Evolutionary conservation across 2,888 invertebrate genomes (phyloP).

Genomic region (Nomada fucata): DNA sequence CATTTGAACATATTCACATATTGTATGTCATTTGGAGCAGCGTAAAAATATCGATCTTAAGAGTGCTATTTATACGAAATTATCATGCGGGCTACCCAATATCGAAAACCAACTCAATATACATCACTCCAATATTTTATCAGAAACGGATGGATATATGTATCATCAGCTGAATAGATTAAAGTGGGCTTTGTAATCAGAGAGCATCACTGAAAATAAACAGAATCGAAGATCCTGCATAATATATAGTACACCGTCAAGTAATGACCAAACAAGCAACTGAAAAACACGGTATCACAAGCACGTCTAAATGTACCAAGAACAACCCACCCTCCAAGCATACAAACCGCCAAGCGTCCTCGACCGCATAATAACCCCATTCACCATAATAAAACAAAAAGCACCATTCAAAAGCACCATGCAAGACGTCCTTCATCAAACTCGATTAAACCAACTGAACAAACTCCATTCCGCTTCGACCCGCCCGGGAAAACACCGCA

Average conservation of each 20-base stretch:
- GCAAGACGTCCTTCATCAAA: background rate
- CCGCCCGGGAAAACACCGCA: background rate
- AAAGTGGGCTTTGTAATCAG: slow-evolving; percentile 3
- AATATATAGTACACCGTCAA: background rate
- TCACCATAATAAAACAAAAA: slow-evolving; percentile 15
- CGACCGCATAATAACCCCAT: background rate
- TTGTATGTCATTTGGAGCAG: background rate
- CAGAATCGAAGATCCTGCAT: background rate
- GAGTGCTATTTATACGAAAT: background rate
- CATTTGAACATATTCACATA: background rate
- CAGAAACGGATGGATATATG: background rate
- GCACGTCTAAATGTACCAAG: background rate
- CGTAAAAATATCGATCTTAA: background rate
- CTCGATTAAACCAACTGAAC: slow-evolving; percentile 17
- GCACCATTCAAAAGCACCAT: background rate
- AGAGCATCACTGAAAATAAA: background rate
- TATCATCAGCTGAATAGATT: background rate
- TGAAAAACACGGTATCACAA: background rate
- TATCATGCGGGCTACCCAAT: background rate
- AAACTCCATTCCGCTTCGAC: slow-evolving; percentile 18
- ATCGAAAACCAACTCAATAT: background rate
- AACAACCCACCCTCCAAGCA: background rate
- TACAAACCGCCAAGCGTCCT: background rate
- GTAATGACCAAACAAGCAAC: background rate
- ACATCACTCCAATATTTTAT: background rate